These are phyloP conservation scores for Tetraodon nigroviridis DNA, from an alignment of 2,113 vertebrate genomes.

Conservation along the genomic window DNA sequence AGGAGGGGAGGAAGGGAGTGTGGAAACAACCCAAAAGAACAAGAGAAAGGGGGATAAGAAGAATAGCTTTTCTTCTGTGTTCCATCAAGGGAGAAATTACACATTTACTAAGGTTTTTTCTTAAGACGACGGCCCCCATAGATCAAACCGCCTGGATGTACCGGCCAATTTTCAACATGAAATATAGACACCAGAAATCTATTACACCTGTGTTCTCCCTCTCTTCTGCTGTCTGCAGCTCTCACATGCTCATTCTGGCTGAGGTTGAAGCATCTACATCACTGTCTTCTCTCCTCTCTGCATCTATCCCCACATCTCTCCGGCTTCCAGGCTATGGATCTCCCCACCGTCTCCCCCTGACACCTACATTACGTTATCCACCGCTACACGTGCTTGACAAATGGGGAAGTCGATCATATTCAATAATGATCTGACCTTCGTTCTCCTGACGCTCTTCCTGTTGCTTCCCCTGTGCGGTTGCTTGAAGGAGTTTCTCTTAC, in stretches of 20 bases:
- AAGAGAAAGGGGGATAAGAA: constrained; percentile 81
- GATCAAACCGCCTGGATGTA: constrained; percentile 94
- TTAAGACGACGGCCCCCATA: constrained; percentile 98
- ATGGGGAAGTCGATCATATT: constrained; percentile 65
- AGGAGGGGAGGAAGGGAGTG: constrained; percentile 75
- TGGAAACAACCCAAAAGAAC: constrained; percentile 67
- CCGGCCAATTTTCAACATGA: constrained; percentile 99
- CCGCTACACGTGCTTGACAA: constrained; percentile 56
- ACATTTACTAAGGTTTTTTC: constrained; percentile 99
- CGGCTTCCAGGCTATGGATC: constrained; percentile 38
- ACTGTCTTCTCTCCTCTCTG: constrained; percentile 36
- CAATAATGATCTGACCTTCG: constrained; percentile 66
- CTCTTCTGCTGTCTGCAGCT: constrained; percentile 41
- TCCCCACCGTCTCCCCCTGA: constrained; percentile 49
- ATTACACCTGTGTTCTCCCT: constrained; percentile 85
- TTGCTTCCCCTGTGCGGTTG: constrained; percentile 19
- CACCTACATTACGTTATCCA: constrained; percentile 63
- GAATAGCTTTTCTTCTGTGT: constrained; percentile 94
- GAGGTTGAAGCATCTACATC: constrained; percentile 57
- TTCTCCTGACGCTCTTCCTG: constrained; percentile 44
- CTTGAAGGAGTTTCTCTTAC: background rate
- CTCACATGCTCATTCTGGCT: constrained; percentile 34
- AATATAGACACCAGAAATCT: constrained; percentile 98
- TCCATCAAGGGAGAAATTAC: constrained; percentile 99
- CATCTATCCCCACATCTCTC: constrained; percentile 10